Conservation (phyloP, 1,140 invertebrate genomes). For the Dryas iulia region DNA sequence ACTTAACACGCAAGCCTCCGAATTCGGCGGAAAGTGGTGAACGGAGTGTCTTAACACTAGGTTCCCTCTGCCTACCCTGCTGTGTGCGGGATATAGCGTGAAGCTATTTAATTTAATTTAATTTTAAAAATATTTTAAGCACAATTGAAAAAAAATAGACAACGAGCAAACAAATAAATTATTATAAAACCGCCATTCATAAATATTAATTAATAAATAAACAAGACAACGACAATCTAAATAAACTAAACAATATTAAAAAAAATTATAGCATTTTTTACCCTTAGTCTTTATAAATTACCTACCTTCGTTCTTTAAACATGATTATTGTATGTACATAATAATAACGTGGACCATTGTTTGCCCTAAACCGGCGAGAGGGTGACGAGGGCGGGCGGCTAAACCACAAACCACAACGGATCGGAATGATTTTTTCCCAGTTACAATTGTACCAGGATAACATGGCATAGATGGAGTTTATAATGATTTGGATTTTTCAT, state of each 20-base stretch:
- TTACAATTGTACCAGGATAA: constrained; percentile 32
- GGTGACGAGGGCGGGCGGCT: constrained; percentile 16
- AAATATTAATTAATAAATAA: no score
- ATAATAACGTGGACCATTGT: not conserved
- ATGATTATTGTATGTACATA: not conserved
- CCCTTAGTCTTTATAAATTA: no score
- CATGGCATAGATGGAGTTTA: constrained; percentile 16
- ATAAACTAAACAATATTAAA: not conserved
- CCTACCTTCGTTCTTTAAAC: not conserved
- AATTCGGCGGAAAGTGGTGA: no score
- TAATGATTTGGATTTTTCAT: constrained; percentile 9
- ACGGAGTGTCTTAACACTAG: no score
- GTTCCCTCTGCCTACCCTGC: no score
- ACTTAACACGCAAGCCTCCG: no score
- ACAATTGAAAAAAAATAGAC: no score
- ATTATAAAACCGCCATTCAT: no score
- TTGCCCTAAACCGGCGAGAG: constrained; percentile 3
- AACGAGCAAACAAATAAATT: no score
- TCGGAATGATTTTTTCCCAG: constrained; percentile 29
- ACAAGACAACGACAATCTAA: not conserved
- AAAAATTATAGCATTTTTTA: not conserved
- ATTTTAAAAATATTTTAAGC: no score
- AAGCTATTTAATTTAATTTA: no score
- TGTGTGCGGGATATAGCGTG: no score
- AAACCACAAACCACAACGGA: constrained; percentile 30